These are phyloP conservation scores for Urocynchramus pylzowi DNA, from an alignment of 2,113 vertebrate species.

Conservation along the genomic window DNA sequence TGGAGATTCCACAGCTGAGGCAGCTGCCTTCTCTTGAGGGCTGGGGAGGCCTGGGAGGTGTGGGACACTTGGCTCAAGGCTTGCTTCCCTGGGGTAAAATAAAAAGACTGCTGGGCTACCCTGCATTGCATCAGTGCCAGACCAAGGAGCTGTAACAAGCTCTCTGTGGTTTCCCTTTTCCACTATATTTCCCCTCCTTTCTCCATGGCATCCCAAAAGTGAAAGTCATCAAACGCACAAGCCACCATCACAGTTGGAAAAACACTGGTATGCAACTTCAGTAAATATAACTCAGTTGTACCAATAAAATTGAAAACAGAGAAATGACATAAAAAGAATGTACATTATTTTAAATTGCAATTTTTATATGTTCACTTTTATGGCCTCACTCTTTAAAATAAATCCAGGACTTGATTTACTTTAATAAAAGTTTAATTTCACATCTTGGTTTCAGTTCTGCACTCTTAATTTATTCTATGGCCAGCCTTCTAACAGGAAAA, in stretches of 20 bases:
- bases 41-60: not conserved
- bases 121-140: accelerated
- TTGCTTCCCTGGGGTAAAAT: not conserved
- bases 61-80: not conserved
- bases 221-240: not conserved
- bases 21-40: not conserved
- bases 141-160: not conserved
- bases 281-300: not conserved
- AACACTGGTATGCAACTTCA: not conserved
- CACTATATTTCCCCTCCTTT: not conserved
- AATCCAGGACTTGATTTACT: slow-evolving; percentile 58
- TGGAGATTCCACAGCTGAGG: not conserved
- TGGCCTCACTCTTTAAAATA: slow-evolving; percentile 62
- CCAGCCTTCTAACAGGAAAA: slow-evolving; percentile 34
- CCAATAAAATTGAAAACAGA: slow-evolving; percentile 24
- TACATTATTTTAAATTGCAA: slow-evolving; percentile 45
- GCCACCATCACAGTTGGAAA: not conserved
- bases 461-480: slow-evolving; percentile 56
- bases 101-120: not conserved
- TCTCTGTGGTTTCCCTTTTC: not conserved
- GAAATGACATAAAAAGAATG: slow-evolving; percentile 33
- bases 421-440: slow-evolving; percentile 70
- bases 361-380: slow-evolving; percentile 58
- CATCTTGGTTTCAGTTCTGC: slow-evolving; percentile 56
- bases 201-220: not conserved